Base-by-base conservation (phyloP, 2,888 invertebrate species). In the Heterodera filipjevi region DNA sequence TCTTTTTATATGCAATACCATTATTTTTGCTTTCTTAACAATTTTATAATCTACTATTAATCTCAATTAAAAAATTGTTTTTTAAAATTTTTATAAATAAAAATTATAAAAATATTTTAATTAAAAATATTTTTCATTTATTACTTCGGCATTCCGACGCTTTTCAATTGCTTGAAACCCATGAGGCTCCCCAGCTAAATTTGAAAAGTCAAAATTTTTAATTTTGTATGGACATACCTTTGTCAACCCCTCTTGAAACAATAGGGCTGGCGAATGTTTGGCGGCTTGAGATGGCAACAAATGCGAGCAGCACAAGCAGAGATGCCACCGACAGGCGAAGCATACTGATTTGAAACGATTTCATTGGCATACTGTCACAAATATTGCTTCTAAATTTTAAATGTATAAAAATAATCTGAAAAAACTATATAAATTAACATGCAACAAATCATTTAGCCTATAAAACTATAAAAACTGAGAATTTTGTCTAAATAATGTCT, bases 101-200 rank as follows among this genome's bases (percentile, higher is more conserved):
- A n/a, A n/a, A n/a, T n/a, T n/a, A n/a, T n/a, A n/a, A n/a, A n/a
- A n/a, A n/a, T n/a, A n/a, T n/a, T n/a, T n/a, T n/a, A n/a, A n/a
- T n/a, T n/a, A n/a, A n/a, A n/a, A n/a, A n/a, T n/a, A n/a, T n/a
- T n/a, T n/a, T n/a, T n/a, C n/a, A n/a, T n/a, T n/a, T n/a, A n/a
- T 68, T 35, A 68, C 68, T 22, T 68, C 68, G 32, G 68, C 68
- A 68, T 35, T 68, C 33, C 68, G 68, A 68, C 68, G 68, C 68
- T 68, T 68, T 35, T 68, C 68, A 3, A 68, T 19, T 35, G 68
- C 33, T 22, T 35, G 32, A 16, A 68, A 33, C 14, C 1, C 35
- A 27, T n/a, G n/a, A 6, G 59, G n/a, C 27, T 59, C 68, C 10
- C 3, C 33, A 35, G 22, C 33, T 68, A 35, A 35, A 32, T 68